A percentile compares a stretch with the other conserved stretches of the same genome.
phyloP scores from a whole-genome alignment of 2,113 vertebrate species.

The Hylia prasina region DNA sequence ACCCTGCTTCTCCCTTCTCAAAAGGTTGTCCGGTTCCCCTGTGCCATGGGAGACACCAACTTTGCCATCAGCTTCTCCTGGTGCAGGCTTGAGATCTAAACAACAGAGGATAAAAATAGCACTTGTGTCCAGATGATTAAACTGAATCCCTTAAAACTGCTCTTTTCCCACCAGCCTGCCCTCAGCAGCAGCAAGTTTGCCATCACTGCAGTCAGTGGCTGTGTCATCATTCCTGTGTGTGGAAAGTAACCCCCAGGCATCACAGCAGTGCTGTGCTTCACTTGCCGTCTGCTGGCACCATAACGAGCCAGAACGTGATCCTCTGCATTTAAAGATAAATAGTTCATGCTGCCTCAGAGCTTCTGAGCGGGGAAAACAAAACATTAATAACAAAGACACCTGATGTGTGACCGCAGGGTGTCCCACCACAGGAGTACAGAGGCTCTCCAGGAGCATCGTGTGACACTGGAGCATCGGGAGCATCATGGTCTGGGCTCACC shows the following conservation, averaged over 20 bases:
- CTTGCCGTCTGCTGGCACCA: neutral
- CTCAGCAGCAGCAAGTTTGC: neutral
- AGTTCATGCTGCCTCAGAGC: neutral
- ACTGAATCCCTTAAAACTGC: neutral
- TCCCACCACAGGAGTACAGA: neutral
- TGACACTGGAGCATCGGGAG: fast-evolving
- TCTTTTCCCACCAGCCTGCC: neutral
- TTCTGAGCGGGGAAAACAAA: neutral
- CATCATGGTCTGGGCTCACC: fast-evolving
- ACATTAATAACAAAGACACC: neutral
- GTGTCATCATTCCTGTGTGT: neutral
- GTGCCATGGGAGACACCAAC: neutral
- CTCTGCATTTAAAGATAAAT: neutral
- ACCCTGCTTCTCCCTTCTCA: neutral
- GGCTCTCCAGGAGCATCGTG: fast-evolving
- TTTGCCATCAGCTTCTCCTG: neutral
- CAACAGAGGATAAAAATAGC: neutral
- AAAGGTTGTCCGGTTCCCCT: fast-evolving
- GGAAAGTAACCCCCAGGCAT: neutral
- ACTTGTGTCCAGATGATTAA: neutral
- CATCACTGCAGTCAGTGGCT: neutral
- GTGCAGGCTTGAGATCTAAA: neutral
- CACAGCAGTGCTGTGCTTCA: neutral
- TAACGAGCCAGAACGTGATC: neutral
- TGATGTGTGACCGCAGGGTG: fast-evolving